Evolutionary conservation across 2,888 invertebrate species (phyloP), one percentile per base, ranked within the genome.

Genomic region (Syrphus vitripennis): DNA sequence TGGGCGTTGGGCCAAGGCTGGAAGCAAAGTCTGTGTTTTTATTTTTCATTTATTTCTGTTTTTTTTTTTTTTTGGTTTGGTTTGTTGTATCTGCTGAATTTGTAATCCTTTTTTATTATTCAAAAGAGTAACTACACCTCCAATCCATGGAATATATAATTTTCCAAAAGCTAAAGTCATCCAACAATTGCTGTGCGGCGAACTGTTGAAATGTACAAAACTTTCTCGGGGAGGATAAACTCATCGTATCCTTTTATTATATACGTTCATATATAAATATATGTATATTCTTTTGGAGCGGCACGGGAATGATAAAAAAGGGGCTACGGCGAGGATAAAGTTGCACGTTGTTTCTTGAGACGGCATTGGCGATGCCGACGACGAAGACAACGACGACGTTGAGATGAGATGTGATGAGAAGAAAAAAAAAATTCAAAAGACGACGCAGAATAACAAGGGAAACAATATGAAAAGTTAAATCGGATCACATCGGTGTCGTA

Each of bases 381-480:
- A 34, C 21, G 24, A 34, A 12, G 57, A 10, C 40, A 14, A 42
- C 24, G 40, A 29, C 50, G 26, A 63, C 19, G 70, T 61, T 63
- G 57, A 61, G 69, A 78, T 74, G 82, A 70, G 77, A 78, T 78
- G 86, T 61, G 48, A 69, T 65, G 63, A 57, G 50, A 61, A 63
- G 55, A 70, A 77, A 61, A 61, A 65, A 67, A 61, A 61, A 69
- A 72, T 63, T 69, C 59, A 55, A 81, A 81, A 81, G 71, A 70
- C 81, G 48, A 81, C 84, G 81, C 81, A 86, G 84, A 74, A 86
- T 86, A 86, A 82, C 84, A 86, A 86, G 84, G 82, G 77, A 81
- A 86, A 82, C 82, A 86, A 86, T 86, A 82, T 86, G 82, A 82
- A 86, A 86, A 86, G 86, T 86, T 86, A 86, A 86, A 86, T 86